Evolutionary conservation across 2,888 invertebrate genomes (phyloP).

Genomic region (Lagria hirta): DNA sequence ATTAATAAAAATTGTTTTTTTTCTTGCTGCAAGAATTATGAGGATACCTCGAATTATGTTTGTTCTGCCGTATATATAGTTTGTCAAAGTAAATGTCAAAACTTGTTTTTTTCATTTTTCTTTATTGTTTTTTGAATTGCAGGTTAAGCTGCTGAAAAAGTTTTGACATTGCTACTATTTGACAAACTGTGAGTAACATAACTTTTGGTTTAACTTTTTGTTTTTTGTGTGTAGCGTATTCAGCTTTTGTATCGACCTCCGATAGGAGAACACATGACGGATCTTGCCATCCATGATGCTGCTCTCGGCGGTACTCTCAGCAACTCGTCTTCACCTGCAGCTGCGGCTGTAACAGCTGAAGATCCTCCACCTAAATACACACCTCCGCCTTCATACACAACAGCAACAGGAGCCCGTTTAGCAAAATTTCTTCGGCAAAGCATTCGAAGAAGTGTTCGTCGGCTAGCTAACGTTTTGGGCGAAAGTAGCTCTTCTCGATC

Average conservation of each 20-base stretch:
- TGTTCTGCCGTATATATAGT: constrained; percentile 34
- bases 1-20: constrained; percentile 8
- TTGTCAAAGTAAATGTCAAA: no score
- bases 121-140: no score
- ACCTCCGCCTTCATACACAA: constrained; percentile 89
- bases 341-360: constrained; percentile 53
- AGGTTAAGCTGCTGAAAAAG: no score
- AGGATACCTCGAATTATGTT: constrained; percentile 36
- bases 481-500: constrained; percentile 49
- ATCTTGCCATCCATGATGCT: constrained; percentile 48
- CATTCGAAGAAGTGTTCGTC: constrained; percentile 74
- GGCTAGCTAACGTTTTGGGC: constrained; percentile 61
- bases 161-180: background rate
- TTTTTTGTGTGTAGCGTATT: constrained; percentile 68
- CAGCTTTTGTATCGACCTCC: constrained; percentile 81
- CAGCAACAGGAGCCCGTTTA: constrained; percentile 83
- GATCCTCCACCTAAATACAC: constrained; percentile 93
- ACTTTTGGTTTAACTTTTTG: constrained; percentile 4
- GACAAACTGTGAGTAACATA: no score
- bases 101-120: no score
- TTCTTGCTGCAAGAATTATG: constrained; percentile 34
- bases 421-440: constrained; percentile 76
- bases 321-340: constrained; percentile 26
- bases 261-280: constrained; percentile 56
- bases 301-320: constrained; percentile 37